Conservation (phyloP, 2,113 vertebrate species). For the Plectropomus leopardus region DNA sequence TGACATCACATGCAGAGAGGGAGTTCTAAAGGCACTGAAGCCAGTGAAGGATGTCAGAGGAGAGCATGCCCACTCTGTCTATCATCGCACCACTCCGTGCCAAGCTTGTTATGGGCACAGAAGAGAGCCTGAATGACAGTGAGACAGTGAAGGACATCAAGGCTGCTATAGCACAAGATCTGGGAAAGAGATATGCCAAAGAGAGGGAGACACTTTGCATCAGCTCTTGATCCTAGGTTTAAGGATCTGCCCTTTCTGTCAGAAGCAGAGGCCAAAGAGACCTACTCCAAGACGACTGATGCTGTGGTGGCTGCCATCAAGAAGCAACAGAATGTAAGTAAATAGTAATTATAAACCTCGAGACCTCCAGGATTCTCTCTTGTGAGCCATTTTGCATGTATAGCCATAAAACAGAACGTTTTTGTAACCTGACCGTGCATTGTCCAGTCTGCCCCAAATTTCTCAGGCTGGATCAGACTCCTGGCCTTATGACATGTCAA, state of each 20-base stretch:
- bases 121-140: background rate
- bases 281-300: background rate
- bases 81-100: background rate
- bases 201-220: background rate
- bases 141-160: background rate
- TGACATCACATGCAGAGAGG: background rate
- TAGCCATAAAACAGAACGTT: too few species aligned
- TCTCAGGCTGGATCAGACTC: too few species aligned
- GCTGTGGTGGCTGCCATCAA: background rate
- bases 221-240: background rate
- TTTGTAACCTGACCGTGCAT: too few species aligned
- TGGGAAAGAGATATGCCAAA: background rate
- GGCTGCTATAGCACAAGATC: background rate
- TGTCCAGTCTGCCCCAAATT: too few species aligned
- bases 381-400: too few species aligned
- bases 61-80: background rate
- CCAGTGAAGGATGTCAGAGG: background rate
- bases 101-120: constrained; percentile 3
- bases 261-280: background rate
- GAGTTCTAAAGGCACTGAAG: background rate
- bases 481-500: too few species aligned
- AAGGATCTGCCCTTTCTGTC: background rate
- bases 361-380: too few species aligned
- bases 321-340: constrained; percentile 7
- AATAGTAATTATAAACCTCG: too few species aligned